Evolutionary conservation across 30 jellyfish, hydroid and myxozoan species (phyloP), one percentile per base, ranked within the genome.

Genomic region (Aurelia aurita): DNA sequence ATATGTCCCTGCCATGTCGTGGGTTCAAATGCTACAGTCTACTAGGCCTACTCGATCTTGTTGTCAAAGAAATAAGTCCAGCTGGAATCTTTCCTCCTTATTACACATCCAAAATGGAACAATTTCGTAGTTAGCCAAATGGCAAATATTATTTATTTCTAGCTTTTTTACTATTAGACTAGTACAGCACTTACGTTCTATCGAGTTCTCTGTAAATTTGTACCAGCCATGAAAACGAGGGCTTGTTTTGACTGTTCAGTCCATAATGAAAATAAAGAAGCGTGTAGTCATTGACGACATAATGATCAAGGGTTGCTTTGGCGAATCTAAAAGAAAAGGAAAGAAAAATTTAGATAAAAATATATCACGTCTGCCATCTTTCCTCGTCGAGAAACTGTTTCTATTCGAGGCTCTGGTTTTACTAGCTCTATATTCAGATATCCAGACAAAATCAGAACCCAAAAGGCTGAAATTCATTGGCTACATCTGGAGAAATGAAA

Each of bases 251-350:
- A 61, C 97, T 87, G 93, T 77, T 92, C 65, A 92, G 71, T 18
- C 98, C 98, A 59, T 87, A 92, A 78, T 92, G 98, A 77, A 92
- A 92, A 53, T 92, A 92, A 19, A 92, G 97, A 47, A 92, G 26
- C 12, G 97, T 87, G 91, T 92, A 92, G 58, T 92, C 98, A 46
- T 87, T 92, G 58, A 87, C 93, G 19, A 92, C 98, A 68, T 92
- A 92, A 21, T 87, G 97, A 45, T 87, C 97, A 59, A 92, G 86
- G 46, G 94, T 87, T 26, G 74, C 93, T 79, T 92, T 92, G 14
- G 92, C 88, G 44, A 92, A 92, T 49, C 98, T 92, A 57, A 3
- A 66, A 66, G 51, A 11, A 43, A 79, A 72, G 34, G 23, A 47
- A 39, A 71, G 23, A 34, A 34, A 15, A 34, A 23, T 1, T 4